Evolutionary conservation across 2,113 vertebrate genomes (phyloP).

Genomic region (Brachyistius frenatus): DNA sequence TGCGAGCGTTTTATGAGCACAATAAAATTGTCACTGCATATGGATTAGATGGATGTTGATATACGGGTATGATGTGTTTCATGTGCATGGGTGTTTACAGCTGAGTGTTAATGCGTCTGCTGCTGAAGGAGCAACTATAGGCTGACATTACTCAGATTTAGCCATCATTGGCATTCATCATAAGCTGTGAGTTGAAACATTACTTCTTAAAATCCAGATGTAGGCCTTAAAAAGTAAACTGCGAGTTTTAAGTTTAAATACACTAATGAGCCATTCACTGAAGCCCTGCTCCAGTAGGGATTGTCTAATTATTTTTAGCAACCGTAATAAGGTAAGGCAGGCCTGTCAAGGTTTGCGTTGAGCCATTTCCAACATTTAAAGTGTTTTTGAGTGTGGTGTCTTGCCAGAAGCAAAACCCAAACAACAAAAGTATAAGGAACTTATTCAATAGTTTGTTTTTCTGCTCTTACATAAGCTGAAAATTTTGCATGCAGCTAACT

Average conservation of each 20-base stretch:
- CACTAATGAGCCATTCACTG: background rate
- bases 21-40: constrained; percentile 89
- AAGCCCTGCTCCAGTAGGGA: background rate
- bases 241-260: constrained; percentile 14
- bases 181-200: background rate
- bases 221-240: constrained; percentile 7
- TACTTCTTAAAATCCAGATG: background rate
- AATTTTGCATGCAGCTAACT: background rate
- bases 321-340: no score
- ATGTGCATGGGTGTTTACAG: constrained; percentile 72
- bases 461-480: background rate
- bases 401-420: background rate
- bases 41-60: constrained; percentile 80
- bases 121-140: constrained; percentile 47
- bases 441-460: background rate
- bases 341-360: no score
- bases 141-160: constrained; percentile 28
- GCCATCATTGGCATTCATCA: constrained; percentile 21
- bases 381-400: background rate
- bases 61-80: constrained; percentile 66
- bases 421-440: background rate
- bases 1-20: constrained; percentile 91
- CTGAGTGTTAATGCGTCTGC: constrained; percentile 69
- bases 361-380: background rate
- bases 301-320: background rate